Evolutionary conservation across 1,140 invertebrate genomes (phyloP), one percentile per base, ranked within the genome.

Genomic region (Xylocopa sonorina): DNA sequence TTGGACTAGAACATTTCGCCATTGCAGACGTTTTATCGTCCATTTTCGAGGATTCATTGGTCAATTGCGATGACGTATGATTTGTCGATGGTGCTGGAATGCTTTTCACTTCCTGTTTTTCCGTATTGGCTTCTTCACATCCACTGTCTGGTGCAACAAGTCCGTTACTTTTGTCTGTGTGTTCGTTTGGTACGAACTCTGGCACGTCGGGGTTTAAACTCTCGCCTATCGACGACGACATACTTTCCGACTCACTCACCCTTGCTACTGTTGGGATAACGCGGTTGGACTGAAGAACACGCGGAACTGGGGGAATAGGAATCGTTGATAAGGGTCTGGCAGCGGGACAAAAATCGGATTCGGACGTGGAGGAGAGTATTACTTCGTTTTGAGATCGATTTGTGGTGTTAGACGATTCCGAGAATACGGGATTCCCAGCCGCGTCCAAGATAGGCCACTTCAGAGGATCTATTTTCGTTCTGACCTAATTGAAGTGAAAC

Each of bases 391-490:
- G 69, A 9, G 83, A 50, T 27, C 74, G 41, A n/a, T 67, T 72
- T 18, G 69, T 60, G 14, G 79, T 77, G 55, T 90, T 78, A 12
- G 86, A 80, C 90, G 92, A 90, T 93, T 94, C 82, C 90, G 90
- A 78, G 78, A 87, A 89, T n/a, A 90, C 62, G 6, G 88, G 84
- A 80, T 92, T 93, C 50, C 88, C 90, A 24, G 91, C 85, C 10
- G 93, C 89, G 87, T 97, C 96, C 4, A 94, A 90, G 60, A 99
- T 95, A 32, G 97, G 97, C 98, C 98, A 99, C 90, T 95, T 96
- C 18, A 95, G 94, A 3, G 98, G 98, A 83, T 98, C 94, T 73
- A 95, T 94, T 76, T 94, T 95, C 55, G 97, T 96, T 88, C 98
- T 94, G 29, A 99, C 95, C 96, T 96, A 88, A 57, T 89, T n/a